Base-by-base conservation (phyloP, 2,113 vertebrate species). In the Cisticola juncidis region DNA sequence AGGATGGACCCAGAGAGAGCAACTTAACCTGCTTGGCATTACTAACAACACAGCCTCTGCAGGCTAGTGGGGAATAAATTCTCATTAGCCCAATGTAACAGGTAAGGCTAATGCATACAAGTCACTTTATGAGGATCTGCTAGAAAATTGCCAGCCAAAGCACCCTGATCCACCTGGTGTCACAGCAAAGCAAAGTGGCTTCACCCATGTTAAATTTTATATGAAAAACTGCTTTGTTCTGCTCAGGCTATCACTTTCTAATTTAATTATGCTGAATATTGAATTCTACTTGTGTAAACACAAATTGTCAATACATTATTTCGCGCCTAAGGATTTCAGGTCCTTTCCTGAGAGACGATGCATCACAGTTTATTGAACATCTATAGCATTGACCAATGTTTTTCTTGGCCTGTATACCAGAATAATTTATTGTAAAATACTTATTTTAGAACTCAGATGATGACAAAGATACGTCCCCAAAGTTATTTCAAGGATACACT, bases 221-320 rank as follows among this genome's bases (percentile, higher is more conserved):
- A 74, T 77, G 82, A 97, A 93, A 90, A 95, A 60, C 65, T 38
- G 18, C 28, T 94, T 70, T 84, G 23, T 86, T 95, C 69, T 74
- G n/a, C 85, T 93, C 88, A 78, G 92, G 60, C 79, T 96, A 96
- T 96, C 88, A 70, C 88, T 96, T 92, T 92, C 60, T 96, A 90
- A 95, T 95, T 91, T 92, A 96, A 95, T 95, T 94, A 93, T 74
- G 51, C 51, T 64, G 76, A 92, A 92, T 94, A 97, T 94, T 93
- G 95, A 95, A 88, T 94, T 96, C 64, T 92, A 81, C 88, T 96
- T 94, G 92, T 90, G 76, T 76, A 95, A 92, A 57, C 64, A 71
- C 80, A 92, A 92, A 74, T 57, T 86, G 72, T 90, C 95, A 68
- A 97, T 95, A 93, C 31, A 35, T 88, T 86, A 93, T 94, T 96